A percentile compares a stretch with the other conserved stretches of the same genome.
Conservation (phyloP, 2,888 invertebrate species). For the Ceratothoa steindachneri region DNA sequence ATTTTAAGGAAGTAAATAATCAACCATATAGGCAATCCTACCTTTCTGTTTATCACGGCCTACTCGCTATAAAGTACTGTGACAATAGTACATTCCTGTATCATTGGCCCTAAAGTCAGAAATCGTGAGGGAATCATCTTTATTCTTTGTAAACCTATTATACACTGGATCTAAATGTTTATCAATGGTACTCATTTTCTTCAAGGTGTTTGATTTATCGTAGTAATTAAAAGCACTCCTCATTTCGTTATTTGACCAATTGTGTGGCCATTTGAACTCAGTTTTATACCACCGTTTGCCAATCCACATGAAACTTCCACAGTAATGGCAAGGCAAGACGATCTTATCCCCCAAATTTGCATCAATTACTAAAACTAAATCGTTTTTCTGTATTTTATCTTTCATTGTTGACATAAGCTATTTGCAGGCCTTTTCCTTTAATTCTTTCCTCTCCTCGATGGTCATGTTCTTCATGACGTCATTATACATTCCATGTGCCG, state of each 20-base stretch:
- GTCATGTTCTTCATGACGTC: not conserved
- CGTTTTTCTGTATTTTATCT: not conserved
- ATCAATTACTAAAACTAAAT: not conserved
- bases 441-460: not conserved
- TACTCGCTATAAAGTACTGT: not conserved
- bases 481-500: not conserved
- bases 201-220: not conserved
- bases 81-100: slow-evolving; percentile 5
- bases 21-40: not conserved
- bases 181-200: not conserved
- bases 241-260: not conserved
- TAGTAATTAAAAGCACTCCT: not conserved
- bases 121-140: slow-evolving; percentile 8
- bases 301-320: not conserved
- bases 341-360: not conserved
- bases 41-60: not conserved
- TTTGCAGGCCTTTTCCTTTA: not conserved
- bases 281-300: not conserved
- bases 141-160: not conserved
- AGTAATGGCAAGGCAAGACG: not conserved
- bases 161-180: not conserved
- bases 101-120: not conserved
- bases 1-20: not conserved
- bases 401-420: not conserved
- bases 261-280: slow-evolving; percentile 3